Percentiles rank a stretch among this genome's conserved stretches.
Conservation (phyloP, 2,113 vertebrate genomes). For the Ptilorrhoa leucosticta region DNA sequence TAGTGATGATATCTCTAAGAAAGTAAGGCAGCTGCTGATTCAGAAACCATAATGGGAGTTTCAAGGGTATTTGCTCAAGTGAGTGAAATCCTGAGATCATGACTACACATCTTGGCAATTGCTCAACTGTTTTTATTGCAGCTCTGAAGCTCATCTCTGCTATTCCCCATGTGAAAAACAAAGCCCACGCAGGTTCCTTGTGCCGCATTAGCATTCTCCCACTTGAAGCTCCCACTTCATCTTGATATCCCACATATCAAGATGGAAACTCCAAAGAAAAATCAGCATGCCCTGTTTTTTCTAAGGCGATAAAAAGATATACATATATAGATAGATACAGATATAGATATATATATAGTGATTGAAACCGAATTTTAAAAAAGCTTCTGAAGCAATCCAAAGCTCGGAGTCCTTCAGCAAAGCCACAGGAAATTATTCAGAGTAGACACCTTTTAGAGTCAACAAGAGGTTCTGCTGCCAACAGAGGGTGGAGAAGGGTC, state of each 20-base stretch:
- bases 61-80: slow-evolving; percentile 13
- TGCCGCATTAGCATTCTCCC: background rate
- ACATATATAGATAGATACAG: background rate
- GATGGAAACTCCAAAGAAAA: background rate
- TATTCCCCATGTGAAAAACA: slow-evolving; percentile 27
- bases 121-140: slow-evolving; percentile 15
- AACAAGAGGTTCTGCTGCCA: background rate
- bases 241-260: background rate
- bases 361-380: background rate
- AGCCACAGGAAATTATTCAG: background rate
- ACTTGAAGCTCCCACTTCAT: background rate
- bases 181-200: background rate
- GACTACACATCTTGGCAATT: slow-evolving; percentile 14
- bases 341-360: no score
- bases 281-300: background rate
- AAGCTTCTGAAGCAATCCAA: background rate
- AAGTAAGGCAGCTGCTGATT: background rate
- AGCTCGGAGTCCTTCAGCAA: background rate
- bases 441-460: background rate
- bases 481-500: background rate
- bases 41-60: slow-evolving; percentile 41
- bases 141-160: slow-evolving; percentile 4
- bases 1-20: slow-evolving; percentile 38
- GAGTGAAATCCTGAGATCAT: slow-evolving; percentile 6
- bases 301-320: background rate